Base-by-base conservation (phyloP, 2,113 vertebrate species). In the Oenanthe oenanthe region DNA sequence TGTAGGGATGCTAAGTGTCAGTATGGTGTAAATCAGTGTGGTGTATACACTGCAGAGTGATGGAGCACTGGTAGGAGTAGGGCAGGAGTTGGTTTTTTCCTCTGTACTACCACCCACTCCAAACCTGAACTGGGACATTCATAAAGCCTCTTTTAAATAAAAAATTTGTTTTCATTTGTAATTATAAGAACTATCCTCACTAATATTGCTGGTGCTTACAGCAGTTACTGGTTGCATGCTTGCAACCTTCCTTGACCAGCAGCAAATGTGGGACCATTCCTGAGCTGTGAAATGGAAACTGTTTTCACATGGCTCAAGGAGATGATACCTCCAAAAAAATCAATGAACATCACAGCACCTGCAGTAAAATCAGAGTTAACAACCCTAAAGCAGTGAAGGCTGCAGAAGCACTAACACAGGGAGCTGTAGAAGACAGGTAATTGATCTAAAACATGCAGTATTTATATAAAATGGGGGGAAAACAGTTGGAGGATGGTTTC, bases 221-320 rank as follows among this genome's bases (percentile, higher is more conserved):
- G 79, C 86, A 80, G 67, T 73, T 76, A 57, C 21, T 3, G 3
- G 22, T 20, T 68, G 50, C 42, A 68, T 43, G 32, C 16, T 57
- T 68, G 74, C 31, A 61, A 32, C 28, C 29, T 61, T 65, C 17
- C 61, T 75, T 65, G 50, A 40, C 12, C 28, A 89, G 50, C 22
- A 72, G 70, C 70, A 79, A 45, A 72, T 45, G 19, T 45, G 53
- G 66, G 40, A 65, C 40, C 1, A 1, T 45, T 91, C 42, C 76
- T 70, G 72, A 85, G 38, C 47, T 66, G 54, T 25, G 67, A 88
- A 94, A 82, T 73, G 38, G 45, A 66, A 88, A 48, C 34, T 72
- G 19, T 47, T 90, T 83, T 70, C 67, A 62, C 21, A 34, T 50
- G 42, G 29, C 8, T 72, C 19, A 20, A 65, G 36, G 57, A 93